These are phyloP conservation scores for Gymnoscopelus microlampas DNA, from an alignment of 2,797 vertebrate genomes.

Conservation along the genomic window DNA sequence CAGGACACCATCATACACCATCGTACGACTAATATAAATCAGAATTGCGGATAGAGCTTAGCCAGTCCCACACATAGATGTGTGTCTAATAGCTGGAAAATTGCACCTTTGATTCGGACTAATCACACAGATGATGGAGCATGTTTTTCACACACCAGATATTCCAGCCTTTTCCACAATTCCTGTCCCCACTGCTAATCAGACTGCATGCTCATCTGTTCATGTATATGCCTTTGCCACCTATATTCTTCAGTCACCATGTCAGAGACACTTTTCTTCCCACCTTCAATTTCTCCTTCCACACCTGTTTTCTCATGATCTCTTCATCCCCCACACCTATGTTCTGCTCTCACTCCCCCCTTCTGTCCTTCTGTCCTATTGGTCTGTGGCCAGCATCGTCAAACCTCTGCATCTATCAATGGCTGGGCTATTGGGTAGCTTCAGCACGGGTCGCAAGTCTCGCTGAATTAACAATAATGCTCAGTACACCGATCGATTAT, in stretches of 20 bases:
- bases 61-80: conserved; percentile 52
- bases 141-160: conserved; percentile 54
- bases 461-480: conserved; percentile 64
- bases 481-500: conserved; percentile 64
- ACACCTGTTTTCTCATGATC: conserved; percentile 62
- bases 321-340: conserved; percentile 63
- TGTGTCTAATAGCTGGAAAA: conserved; percentile 65
- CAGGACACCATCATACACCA: too few species aligned
- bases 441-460: conserved; percentile 57
- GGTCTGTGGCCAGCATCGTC: conserved; percentile 56
- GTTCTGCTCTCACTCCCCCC: conserved; percentile 52
- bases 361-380: conserved; percentile 59
- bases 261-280: conserved; percentile 34
- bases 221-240: background rate
- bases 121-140: conserved; percentile 69
- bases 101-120: conserved; percentile 56
- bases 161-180: conserved; percentile 53
- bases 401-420: conserved; percentile 62
- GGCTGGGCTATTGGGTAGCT: conserved; percentile 55
- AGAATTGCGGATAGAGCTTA: background rate
- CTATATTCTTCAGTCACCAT: background rate
- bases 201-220: conserved; percentile 61
- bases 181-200: conserved; percentile 60
- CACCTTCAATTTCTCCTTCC: conserved; percentile 55
- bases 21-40: too few species aligned